Percentiles rank a stretch among this genome's conserved stretches.
phyloP scores from a whole-genome alignment of 2,888 invertebrate genomes.

The Trissolcus japonicus region DNA sequence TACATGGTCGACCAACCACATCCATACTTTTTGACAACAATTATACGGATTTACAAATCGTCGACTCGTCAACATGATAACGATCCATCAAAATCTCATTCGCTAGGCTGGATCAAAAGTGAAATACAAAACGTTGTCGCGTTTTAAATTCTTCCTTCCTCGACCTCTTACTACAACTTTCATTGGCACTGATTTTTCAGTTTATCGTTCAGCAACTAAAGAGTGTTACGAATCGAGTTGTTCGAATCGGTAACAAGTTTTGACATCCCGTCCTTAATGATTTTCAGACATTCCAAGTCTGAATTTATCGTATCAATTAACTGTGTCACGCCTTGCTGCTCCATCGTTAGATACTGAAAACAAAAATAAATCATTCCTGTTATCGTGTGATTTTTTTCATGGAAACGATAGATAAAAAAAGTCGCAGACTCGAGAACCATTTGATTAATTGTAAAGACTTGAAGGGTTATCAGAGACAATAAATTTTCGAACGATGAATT shows the following conservation, averaged over 20 bases:
- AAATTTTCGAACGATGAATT: conserved; percentile 34
- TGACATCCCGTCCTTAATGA: conserved; percentile 87
- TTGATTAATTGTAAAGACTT: background rate
- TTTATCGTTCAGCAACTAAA: conserved; percentile 25
- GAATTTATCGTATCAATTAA: conserved; percentile 88
- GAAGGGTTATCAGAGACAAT: background rate
- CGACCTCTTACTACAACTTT: background rate
- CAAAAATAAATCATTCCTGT: conserved; percentile 18
- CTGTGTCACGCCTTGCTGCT: conserved; percentile 93
- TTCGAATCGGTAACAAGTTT: conserved; percentile 74
- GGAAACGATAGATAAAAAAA: no score
- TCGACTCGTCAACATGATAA: conserved; percentile 26
- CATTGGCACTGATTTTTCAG: conserved; percentile 18
- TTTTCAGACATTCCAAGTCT: conserved; percentile 86
- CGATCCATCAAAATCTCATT: conserved; percentile 5
- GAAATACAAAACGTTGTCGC: background rate
- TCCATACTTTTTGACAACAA: conserved; percentile 15
- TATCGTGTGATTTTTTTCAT: no score
- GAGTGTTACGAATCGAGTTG: conserved; percentile 65
- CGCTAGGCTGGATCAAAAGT: background rate
- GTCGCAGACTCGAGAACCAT: background rate
- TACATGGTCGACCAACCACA: conserved; percentile 10
- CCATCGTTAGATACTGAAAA: conserved; percentile 86
- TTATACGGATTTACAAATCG: conserved; percentile 16
- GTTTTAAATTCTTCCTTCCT: background rate